Evolutionary conservation across 2,113 vertebrate species (phyloP).

Genomic region (Urocolius indicus): DNA sequence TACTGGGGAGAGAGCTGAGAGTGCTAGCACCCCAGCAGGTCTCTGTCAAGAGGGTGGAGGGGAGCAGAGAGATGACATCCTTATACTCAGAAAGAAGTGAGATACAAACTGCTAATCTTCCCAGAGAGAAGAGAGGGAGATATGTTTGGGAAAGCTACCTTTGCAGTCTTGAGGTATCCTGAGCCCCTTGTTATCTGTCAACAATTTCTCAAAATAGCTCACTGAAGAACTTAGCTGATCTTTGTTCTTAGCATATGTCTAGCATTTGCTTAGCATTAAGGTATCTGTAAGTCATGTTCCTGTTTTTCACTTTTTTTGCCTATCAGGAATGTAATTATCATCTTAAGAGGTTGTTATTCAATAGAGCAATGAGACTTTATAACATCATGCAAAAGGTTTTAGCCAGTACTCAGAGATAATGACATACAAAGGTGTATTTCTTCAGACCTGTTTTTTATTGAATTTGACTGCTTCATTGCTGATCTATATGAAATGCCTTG

Average conservation of each 20-base stretch:
- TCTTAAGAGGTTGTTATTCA: neutral
- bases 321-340: neutral
- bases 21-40: neutral
- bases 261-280: neutral
- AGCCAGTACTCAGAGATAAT: neutral
- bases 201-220: neutral
- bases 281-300: neutral
- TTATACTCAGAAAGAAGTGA: neutral
- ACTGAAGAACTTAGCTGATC: neutral
- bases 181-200: neutral
- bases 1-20: neutral
- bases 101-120: neutral
- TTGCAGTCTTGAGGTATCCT: neutral
- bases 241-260: neutral
- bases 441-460: neutral
- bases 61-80: neutral
- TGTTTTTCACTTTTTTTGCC: neutral
- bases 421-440: neutral
- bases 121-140: neutral
- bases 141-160: neutral
- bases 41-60: accelerated
- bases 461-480: neutral
- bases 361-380: neutral
- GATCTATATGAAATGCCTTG: neutral
- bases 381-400: neutral